phyloP scores from a whole-genome alignment of 1,140 invertebrate genomes.

The Gonioctena quinquepunctata region DNA sequence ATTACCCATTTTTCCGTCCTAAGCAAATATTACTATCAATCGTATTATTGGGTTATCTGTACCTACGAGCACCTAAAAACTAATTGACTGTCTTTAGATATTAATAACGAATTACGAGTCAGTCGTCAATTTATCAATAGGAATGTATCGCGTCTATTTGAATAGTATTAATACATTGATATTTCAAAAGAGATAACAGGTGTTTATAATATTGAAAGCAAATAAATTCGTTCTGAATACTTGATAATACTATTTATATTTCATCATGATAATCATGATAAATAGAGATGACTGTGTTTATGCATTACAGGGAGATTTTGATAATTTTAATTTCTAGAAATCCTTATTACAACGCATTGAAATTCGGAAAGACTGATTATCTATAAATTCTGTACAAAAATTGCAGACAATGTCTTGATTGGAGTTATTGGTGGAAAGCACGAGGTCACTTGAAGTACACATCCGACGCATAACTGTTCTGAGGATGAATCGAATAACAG shows the following conservation, averaged over 20 bases:
- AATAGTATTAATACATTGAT: conserved; percentile 42
- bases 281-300: conserved; percentile 3
- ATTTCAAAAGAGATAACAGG: conserved; percentile 47
- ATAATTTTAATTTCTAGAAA: background rate
- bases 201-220: conserved; percentile 47
- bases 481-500: no score
- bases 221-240: conserved; percentile 45
- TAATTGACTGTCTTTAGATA: background rate
- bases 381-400: no score
- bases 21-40: background rate
- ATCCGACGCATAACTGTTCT: no score
- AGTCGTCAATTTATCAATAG: conserved; percentile 22
- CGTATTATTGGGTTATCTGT: background rate
- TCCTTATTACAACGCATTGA: no score
- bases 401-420: no score
- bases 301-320: background rate
- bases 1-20: no score
- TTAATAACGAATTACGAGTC: background rate
- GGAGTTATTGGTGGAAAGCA: no score
- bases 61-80: background rate
- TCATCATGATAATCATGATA: conserved; percentile 29
- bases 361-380: no score
- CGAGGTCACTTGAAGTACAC: no score
- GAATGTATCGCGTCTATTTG: conserved; percentile 31
- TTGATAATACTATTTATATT: conserved; percentile 47